Base-by-base conservation (phyloP, 1,140 invertebrate genomes). In the Tetragnatha versicolor region DNA sequence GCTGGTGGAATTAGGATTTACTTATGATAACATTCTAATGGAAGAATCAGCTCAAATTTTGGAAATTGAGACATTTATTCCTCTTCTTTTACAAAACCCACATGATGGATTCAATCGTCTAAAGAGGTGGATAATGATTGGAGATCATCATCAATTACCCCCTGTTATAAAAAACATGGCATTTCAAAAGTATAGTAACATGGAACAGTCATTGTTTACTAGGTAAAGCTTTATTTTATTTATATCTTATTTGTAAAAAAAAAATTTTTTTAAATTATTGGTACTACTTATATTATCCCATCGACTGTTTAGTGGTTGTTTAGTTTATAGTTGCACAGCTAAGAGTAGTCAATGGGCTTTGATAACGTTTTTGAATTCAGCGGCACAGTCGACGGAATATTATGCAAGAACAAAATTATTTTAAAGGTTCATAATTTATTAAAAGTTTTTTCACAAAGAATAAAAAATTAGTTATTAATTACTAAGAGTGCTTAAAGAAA, bases 51-150 rank as follows among this genome's bases (percentile, higher is more conserved):
- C 97, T 0, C 98, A 99, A 87, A 99, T 99, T 82, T 87, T 99
- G 22, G 98, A 99, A 88, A 99, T 99, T 73, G 98, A 99, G 88
- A 99, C 98, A 0, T 99, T 99, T 84, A 99, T 99, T 84, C 98
- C 98, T 0, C 87, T 99, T 9, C 87, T 99, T 0, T 88, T 99
- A 27, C 98, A 99, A 85, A 99, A 98, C 87, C 97, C 98, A 0
- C 91, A 98, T 84, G 96, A 99, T 84, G 97, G 97, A 2, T 92
- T 92, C 51, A 99, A 97, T 86, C 90, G 98, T 1, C 86, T 99
- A 35, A 99, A 99, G 87, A 90, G 98, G 14, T 99, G 98, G 98
- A 98, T 99, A 66, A 99, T 99, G 98, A 99, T 99, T 84, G 98
- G 98, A 6, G 98, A 99, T 88, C 98, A 99, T 86, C 96, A 99